A percentile compares a stretch with the other conserved stretches of the same genome.
Conservation (phyloP, 1,140 invertebrate genomes). For the Caenorhabditis inopinata region DNA sequence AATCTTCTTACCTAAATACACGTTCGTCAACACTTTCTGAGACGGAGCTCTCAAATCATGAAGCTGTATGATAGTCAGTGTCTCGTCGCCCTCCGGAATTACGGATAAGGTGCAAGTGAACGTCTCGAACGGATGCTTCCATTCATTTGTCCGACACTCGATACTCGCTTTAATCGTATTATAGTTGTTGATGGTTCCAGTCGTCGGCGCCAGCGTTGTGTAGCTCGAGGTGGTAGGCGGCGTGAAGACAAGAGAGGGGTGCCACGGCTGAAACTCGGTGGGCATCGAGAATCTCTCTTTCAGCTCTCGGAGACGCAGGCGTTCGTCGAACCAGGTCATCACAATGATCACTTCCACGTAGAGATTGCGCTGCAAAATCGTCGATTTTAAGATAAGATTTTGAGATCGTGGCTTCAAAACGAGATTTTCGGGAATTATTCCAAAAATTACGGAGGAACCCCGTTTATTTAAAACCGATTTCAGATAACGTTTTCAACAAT, state of each 20-base stretch:
- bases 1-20: conserved; percentile 20
- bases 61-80: conserved; percentile 11
- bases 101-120: conserved; percentile 30
- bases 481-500: too few species aligned
- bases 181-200: conserved; percentile 32
- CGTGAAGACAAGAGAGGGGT: not conserved
- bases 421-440: not conserved
- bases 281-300: conserved; percentile 35
- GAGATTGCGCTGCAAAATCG: conserved; percentile 11
- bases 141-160: conserved; percentile 35
- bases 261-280: conserved; percentile 30
- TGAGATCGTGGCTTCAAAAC: not conserved
- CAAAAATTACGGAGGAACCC: too few species aligned
- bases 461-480: too few species aligned
- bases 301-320: conserved; percentile 34
- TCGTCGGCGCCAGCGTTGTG: conserved; percentile 16
- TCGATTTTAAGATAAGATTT: not conserved
- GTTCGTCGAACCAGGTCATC: conserved; percentile 37
- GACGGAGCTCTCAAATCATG: not conserved
- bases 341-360: conserved; percentile 5
- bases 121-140: conserved; percentile 48
- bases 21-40: conserved; percentile 7
- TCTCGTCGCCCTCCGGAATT: not conserved
- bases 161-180: conserved; percentile 37
- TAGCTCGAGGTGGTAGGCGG: not conserved